Conservation (phyloP, 2,888 invertebrate species). For the Amphiduros pacificus region DNA sequence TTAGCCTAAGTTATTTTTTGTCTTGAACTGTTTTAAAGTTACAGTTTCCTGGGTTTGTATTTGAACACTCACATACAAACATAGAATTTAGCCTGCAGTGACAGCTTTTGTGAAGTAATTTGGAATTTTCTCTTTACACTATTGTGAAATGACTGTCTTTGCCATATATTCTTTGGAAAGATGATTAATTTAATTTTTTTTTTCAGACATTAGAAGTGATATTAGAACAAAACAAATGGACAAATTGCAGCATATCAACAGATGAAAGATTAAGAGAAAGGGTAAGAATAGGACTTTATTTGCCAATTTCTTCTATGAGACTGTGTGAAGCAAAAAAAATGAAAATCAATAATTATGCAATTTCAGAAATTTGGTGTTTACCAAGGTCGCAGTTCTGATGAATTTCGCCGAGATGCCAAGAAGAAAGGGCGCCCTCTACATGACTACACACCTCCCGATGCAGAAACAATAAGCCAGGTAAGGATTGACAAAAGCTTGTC, state of each 20-base stretch:
- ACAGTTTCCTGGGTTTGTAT: too few relatives aligned
- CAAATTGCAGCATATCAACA: neutral
- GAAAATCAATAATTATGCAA: too few relatives aligned
- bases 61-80: too few relatives aligned
- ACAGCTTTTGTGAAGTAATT: neutral
- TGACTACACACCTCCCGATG: neutral
- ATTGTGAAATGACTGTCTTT: too few relatives aligned
- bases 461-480: neutral
- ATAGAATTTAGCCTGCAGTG: too few relatives aligned
- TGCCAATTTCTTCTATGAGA: too few relatives aligned
- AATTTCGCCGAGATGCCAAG: conserved; percentile 27
- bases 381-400: conserved; percentile 43
- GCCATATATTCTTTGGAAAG: too few relatives aligned
- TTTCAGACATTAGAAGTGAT: neutral
- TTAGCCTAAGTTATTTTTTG: too few relatives aligned
- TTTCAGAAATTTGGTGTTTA: conserved; percentile 48
- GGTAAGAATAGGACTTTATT: too few relatives aligned
- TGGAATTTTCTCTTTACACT: neutral
- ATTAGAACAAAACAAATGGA: neutral
- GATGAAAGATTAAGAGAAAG: neutral
- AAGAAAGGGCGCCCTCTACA: neutral
- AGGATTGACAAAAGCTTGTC: too few relatives aligned
- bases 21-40: too few relatives aligned
- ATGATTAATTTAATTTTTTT: neutral
- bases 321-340: too few relatives aligned